Percentiles rank a stretch among this genome's conserved stretches.
These are phyloP conservation scores for Hucho hucho DNA, from an alignment of 2,113 vertebrate species.

Conservation along the genomic window DNA sequence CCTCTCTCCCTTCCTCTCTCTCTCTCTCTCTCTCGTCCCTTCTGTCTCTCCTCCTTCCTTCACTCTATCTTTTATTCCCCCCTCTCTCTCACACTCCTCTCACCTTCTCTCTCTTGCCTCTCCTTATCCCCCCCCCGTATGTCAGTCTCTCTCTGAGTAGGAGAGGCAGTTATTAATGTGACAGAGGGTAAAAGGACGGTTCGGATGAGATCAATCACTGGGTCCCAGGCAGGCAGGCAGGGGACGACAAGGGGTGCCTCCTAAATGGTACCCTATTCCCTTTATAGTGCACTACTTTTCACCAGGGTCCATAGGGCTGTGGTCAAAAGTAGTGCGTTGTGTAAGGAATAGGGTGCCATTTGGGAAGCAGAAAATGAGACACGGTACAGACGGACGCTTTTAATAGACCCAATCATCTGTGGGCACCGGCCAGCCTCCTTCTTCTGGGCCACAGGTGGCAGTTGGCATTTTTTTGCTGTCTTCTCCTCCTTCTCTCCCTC, in stretches of 20 bases:
- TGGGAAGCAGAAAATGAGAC: conserved; percentile 11
- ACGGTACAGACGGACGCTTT: conserved; percentile 50
- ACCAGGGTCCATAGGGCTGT: no score
- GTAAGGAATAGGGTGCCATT: no score
- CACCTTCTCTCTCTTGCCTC: conserved; percentile 7
- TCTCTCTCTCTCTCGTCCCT: no score
- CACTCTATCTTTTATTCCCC: background rate
- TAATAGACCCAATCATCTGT: conserved; percentile 65
- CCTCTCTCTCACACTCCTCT: conserved; percentile 9
- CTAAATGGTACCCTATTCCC: no score
- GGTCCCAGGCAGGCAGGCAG: conserved; percentile 22
- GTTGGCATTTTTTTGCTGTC: conserved; percentile 35
- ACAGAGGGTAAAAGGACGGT: conserved; percentile 71
- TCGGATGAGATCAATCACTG: conserved; percentile 67
- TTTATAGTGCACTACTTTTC: no score
- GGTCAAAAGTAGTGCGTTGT: no score
- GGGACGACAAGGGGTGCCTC: conserved; percentile 22
- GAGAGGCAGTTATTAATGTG: conserved; percentile 67
- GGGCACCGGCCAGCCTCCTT: conserved; percentile 20
- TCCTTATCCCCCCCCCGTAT: conserved; percentile 24
- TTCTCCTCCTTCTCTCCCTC: background rate
- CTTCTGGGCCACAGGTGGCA: conserved; percentile 21
- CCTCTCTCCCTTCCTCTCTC: background rate
- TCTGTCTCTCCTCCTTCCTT: background rate
- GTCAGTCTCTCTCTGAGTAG: conserved; percentile 61